Evolutionary conservation across 2,888 invertebrate genomes (phyloP).

Genomic region (Eupithecia centaureata): DNA sequence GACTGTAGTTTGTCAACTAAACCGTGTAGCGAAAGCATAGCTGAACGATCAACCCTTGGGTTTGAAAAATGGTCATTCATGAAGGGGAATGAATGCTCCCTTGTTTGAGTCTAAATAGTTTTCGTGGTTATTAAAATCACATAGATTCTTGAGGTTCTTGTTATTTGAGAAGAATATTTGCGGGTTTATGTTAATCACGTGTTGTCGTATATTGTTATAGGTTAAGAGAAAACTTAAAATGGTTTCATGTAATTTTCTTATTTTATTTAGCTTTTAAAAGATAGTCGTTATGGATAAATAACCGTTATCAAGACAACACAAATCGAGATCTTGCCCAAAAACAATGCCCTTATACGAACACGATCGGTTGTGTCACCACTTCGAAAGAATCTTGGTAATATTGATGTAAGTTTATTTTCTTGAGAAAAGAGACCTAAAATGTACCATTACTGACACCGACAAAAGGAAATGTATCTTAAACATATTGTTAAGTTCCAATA

Average conservation of each 20-base stretch:
- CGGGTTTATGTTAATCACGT: background rate
- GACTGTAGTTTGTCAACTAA: conserved; percentile 6
- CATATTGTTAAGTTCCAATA: conserved; percentile 1
- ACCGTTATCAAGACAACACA: background rate
- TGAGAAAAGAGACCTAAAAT: background rate
- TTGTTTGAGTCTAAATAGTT: conserved; percentile 18
- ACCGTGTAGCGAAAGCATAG: conserved; percentile 16
- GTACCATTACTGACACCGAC: background rate
- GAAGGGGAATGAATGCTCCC: conserved; percentile 21
- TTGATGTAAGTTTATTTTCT: background rate
- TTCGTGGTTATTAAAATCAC: background rate
- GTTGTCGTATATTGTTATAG: background rate
- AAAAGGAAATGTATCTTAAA: conserved; percentile 1
- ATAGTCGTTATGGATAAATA: background rate
- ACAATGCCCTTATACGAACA: background rate
- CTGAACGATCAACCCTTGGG: conserved; percentile 21
- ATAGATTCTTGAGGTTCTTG: background rate
- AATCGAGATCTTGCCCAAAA: background rate
- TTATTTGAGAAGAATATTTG: background rate
- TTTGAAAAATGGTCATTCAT: conserved; percentile 31
- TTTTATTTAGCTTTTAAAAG: background rate
- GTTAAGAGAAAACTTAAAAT: background rate
- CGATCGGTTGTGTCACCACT: background rate
- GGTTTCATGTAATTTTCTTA: background rate
- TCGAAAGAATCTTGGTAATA: background rate